These are phyloP conservation scores for Crocidura indochinensis DNA, from an alignment of 2,797 vertebrate species.

Conservation along the genomic window DNA sequence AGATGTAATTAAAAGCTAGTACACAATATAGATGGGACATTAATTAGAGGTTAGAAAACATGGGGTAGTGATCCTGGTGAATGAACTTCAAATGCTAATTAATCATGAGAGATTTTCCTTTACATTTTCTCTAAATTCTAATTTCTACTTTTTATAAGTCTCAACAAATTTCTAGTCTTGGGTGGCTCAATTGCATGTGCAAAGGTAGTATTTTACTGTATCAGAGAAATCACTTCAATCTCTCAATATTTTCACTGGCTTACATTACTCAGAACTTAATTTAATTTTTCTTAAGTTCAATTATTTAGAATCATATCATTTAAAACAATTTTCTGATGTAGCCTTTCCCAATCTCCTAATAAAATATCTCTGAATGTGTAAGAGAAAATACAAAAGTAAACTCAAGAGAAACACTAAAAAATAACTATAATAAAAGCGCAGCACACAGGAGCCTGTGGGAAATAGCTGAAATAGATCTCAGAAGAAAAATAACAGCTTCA, in stretches of 20 bases:
- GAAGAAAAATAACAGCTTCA: not conserved
- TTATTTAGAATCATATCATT: slow-evolving; percentile 27
- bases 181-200: not conserved
- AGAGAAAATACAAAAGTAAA: slow-evolving; percentile 56
- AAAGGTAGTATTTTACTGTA: not conserved
- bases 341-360: not conserved
- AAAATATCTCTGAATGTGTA: not conserved
- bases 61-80: not conserved
- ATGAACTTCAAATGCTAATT: not conserved
- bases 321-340: slow-evolving; percentile 43
- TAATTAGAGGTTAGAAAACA: not conserved
- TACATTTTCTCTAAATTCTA: not conserved
- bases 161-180: not conserved
- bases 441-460: not conserved
- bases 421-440: slow-evolving; percentile 33
- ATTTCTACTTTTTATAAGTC: not conserved
- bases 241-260: not conserved
- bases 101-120: not conserved
- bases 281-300: not conserved
- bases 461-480: slow-evolving; percentile 26
- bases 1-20: not conserved
- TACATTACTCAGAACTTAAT: slow-evolving; percentile 18
- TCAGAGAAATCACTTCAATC: slow-evolving; percentile 38
- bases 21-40: too few relatives aligned
- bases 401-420: slow-evolving; percentile 23